These are phyloP conservation scores for Ridgeia piscesae DNA, from an alignment of 1,140 invertebrate genomes.

Conservation along the genomic window DNA sequence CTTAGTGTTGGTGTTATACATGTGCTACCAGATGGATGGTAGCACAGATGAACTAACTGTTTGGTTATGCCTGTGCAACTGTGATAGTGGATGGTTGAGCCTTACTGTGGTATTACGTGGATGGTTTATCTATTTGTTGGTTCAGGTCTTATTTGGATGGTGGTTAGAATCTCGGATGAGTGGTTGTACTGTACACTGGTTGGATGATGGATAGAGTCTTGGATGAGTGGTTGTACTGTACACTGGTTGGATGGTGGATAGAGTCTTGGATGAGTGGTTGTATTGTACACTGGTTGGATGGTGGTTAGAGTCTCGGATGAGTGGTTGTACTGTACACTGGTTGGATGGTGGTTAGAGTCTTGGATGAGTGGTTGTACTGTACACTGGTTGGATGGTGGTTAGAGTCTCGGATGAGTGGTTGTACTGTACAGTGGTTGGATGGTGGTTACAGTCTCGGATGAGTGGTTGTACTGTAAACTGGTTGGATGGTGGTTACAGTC, in stretches of 20 bases:
- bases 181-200: not conserved
- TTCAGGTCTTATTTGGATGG: not conserved
- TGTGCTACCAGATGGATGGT: not conserved
- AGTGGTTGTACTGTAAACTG: not conserved
- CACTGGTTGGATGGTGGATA: too few relatives aligned
- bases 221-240: too few relatives aligned
- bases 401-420: too few relatives aligned
- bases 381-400: too few relatives aligned
- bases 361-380: too few relatives aligned
- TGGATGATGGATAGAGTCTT: too few relatives aligned
- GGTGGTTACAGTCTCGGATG: not conserved
- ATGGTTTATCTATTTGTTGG: not conserved
- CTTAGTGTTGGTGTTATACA: not conserved
- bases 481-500: too few relatives aligned
- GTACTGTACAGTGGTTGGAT: too few relatives aligned
- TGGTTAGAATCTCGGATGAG: not conserved
- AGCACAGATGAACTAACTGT: not conserved
- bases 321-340: not conserved
- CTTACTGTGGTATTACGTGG: not conserved
- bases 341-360: too few relatives aligned
- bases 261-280: too few relatives aligned
- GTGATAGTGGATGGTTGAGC: not conserved
- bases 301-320: not conserved
- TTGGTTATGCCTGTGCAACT: not conserved
- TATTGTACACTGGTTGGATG: too few relatives aligned